phyloP scores from a whole-genome alignment of 2,797 vertebrate species.

The Synaphobranchus kaupii region DNA sequence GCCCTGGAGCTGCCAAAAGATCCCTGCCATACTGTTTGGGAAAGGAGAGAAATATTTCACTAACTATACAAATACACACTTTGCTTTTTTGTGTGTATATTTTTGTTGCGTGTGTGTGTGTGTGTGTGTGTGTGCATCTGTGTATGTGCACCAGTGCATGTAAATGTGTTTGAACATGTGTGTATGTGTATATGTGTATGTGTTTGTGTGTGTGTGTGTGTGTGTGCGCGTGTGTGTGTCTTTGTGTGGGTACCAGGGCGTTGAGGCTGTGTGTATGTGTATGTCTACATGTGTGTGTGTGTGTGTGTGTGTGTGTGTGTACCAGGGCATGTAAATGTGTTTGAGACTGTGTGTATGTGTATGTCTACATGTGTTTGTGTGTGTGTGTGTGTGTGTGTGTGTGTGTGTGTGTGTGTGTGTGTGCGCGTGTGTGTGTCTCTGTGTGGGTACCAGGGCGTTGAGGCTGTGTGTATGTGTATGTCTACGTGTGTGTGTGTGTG shows the following conservation, averaged over 20 bases:
- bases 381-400: background rate
- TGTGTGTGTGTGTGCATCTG: background rate
- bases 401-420: background rate
- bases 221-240: too few species aligned
- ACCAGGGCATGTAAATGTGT: background rate
- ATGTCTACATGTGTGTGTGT: background rate
- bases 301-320: conserved; percentile 28
- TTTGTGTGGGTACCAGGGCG: too few species aligned
- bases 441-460: background rate
- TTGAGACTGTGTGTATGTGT: background rate
- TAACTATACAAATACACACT: background rate
- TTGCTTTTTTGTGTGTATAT: conserved; percentile 8
- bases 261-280: background rate
- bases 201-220: conserved; percentile 46
- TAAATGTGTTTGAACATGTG: background rate
- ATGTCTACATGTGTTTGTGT: background rate
- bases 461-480: background rate
- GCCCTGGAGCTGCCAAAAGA: background rate
- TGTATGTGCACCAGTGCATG: conserved; percentile 39
- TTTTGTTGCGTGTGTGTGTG: conserved; percentile 21
- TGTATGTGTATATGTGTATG: conserved; percentile 46
- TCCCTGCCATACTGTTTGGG: conserved; percentile 2
- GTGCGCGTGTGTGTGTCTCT: background rate
- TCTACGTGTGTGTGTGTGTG: background rate
- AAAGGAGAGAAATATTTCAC: background rate